These are phyloP conservation scores for Lasioglossum albipes DNA, from an alignment of 1,140 invertebrate genomes.

Conservation along the genomic window DNA sequence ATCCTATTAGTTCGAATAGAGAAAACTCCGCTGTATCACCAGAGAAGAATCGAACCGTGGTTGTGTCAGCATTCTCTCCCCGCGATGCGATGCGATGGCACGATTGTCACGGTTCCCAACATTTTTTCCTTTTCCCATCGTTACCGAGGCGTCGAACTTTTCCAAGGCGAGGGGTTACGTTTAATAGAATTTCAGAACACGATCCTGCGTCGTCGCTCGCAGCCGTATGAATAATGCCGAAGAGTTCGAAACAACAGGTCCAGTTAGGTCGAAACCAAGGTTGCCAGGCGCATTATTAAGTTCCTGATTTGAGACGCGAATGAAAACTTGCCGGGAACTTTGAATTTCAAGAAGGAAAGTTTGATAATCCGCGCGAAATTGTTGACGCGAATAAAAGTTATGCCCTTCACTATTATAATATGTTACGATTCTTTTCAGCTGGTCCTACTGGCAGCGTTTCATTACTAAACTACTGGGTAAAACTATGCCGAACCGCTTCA, in stretches of 20 bases:
- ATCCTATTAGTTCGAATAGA: no score
- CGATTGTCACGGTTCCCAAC: neutral
- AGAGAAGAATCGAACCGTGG: no score
- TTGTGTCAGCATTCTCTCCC: neutral
- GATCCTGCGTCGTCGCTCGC: neutral
- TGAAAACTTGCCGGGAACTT: neutral
- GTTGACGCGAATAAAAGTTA: neutral
- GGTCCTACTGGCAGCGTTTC: no score
- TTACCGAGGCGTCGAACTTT: neutral
- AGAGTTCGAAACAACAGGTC: neutral
- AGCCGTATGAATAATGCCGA: neutral
- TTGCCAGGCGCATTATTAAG: neutral
- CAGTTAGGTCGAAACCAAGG: neutral
- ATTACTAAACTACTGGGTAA: no score
- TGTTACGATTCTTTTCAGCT: neutral
- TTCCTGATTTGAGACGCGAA: neutral
- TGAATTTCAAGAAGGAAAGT: constrained; percentile 1
- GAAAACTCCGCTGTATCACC: no score
- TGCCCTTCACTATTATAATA: neutral
- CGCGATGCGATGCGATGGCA: neutral
- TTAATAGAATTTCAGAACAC: neutral
- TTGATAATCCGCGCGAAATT: no score
- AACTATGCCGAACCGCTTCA: no score
- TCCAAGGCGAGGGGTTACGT: neutral
- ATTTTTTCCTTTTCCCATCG: neutral